A percentile compares a stretch with the other conserved stretches of the same genome.
These are phyloP conservation scores for Thereva unica DNA, from an alignment of 2,888 invertebrate genomes.

Conservation along the genomic window DNA sequence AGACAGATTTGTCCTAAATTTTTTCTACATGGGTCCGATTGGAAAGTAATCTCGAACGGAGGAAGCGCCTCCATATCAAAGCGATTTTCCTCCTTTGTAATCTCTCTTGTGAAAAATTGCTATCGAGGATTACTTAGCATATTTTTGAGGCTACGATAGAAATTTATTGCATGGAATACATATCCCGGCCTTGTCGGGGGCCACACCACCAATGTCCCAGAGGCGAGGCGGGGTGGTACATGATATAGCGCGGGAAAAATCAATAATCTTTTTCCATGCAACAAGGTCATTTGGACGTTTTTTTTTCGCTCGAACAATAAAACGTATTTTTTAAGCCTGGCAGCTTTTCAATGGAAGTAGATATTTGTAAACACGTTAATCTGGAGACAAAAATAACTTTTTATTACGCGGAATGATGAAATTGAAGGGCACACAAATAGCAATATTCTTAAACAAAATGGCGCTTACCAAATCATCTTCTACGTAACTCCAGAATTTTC, in stretches of 20 bases:
- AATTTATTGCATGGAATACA: too few species aligned
- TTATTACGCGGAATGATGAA: not conserved
- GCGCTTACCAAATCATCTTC: slow-evolving; percentile 47
- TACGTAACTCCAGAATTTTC: slow-evolving; percentile 32
- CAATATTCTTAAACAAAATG: slow-evolving; percentile 44
- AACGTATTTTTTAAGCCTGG: not conserved
- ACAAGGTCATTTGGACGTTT: slow-evolving; percentile 57
- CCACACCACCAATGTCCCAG: not conserved
- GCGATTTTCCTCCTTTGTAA: too few species aligned
- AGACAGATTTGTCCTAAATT: too few species aligned
- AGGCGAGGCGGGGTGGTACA: not conserved
- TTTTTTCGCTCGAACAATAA: not conserved
- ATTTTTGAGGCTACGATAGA: too few species aligned
- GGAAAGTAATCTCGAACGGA: too few species aligned
- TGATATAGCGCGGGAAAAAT: slow-evolving; percentile 33
- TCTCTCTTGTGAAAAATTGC: too few species aligned
- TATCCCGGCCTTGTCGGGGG: too few species aligned
- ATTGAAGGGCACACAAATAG: slow-evolving; percentile 12
- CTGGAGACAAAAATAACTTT: slow-evolving; percentile 6
- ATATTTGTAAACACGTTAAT: slow-evolving; percentile 36
- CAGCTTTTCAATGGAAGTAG: slow-evolving; percentile 38
- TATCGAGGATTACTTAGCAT: too few species aligned
- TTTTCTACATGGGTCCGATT: too few species aligned
- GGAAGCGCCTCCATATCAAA: too few species aligned
- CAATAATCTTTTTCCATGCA: slow-evolving; percentile 51